A percentile compares a stretch with the other conserved stretches of the same genome.
phyloP scores from a whole-genome alignment of 53 echinoderm and acorn worm species.

The Glandiceps talaboti region DNA sequence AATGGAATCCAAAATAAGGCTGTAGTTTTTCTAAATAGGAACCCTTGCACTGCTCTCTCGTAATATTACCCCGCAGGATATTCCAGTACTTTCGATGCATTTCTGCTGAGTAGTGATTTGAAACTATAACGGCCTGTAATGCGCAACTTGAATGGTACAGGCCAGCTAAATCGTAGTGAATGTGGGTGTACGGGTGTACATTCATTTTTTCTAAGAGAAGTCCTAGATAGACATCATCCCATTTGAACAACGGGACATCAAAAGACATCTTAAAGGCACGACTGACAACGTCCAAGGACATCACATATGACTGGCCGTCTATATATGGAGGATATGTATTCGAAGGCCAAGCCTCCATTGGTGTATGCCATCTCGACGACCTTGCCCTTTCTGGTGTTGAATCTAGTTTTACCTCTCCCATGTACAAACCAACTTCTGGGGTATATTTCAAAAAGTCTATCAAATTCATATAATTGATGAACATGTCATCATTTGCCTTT shows the following conservation, averaged over 20 bases:
- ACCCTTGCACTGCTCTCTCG: background rate
- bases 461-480: conserved; percentile 10
- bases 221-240: conserved; percentile 22
- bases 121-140: background rate
- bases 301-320: conserved; percentile 14
- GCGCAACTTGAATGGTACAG: background rate
- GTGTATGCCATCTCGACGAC: conserved; percentile 6
- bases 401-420: conserved; percentile 6
- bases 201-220: background rate
- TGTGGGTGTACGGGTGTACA: background rate
- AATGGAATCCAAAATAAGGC: no score
- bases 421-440: background rate
- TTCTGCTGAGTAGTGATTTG: background rate
- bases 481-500: conserved; percentile 20
- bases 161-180: background rate
- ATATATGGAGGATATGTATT: conserved; percentile 18
- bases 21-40: background rate
- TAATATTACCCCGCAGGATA: background rate
- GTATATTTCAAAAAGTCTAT: conserved; percentile 1
- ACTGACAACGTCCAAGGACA: conserved; percentile 21
- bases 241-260: background rate
- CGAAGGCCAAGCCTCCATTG: background rate
- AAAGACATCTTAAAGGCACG: background rate
- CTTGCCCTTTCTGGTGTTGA: background rate
- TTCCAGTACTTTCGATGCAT: background rate